Evolutionary conservation across 2,888 invertebrate genomes (phyloP), one percentile per base, ranked within the genome.

Genomic region (Pyrrhosoma nymphula): DNA sequence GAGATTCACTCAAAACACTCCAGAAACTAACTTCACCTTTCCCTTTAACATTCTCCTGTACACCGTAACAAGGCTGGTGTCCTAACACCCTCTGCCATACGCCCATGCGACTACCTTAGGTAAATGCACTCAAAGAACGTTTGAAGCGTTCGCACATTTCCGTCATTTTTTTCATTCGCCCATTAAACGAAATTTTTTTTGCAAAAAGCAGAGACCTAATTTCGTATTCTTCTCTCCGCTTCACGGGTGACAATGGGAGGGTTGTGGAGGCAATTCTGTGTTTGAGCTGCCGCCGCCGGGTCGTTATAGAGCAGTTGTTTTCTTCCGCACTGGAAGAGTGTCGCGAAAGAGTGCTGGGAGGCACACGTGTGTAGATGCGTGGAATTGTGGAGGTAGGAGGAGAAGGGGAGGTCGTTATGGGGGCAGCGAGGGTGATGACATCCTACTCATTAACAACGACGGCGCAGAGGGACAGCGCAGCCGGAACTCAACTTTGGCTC

Each of bases 251-350:
- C 82, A 82, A 82, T 82, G 18, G 82, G 60, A 14, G 20, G 16
- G 60, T 47, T 2, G 26, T 26, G 35, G 16, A 82, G 35, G 82
- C 35, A 82, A 82, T 35, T 82, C 82, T 18, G 82, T 82, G 35
- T 35, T 35, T 82, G 82, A 82, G 82, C 82, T n/a, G 35, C 82
- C 30, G 82, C 82, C 82, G 82, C 35, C 82, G 82, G 82, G 82
- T 82, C 82, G 35, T 82, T 82, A 82, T 82, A 82, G 14, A 18
- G 14, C 82, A 35, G 8, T 82, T 82, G 82, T 82, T 82, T 82
- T 35, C 82, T 82, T 82, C 35, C 26, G 60, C 60, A 82, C 82
- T 6, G 14, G 47, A 14, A n/a, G 30, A 82, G 82, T 82, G 10
- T 82, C 82, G 16, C 6, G 82, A 60, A 35, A 3, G 82, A 35